phyloP scores from a whole-genome alignment of 2,888 invertebrate species.

The Colletes collaris region DNA sequence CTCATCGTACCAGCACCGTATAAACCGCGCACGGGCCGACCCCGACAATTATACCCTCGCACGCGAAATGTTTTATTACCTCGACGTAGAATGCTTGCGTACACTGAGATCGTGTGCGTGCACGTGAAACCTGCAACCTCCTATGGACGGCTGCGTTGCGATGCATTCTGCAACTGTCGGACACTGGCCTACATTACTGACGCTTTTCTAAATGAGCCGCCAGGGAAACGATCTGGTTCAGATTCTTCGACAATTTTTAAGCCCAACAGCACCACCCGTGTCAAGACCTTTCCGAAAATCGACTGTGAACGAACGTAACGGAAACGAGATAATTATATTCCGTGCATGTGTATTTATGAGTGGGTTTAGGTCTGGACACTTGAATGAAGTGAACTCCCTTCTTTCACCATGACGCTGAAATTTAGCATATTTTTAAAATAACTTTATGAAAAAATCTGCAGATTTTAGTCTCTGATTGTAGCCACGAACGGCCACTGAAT shows the following conservation, averaged over 20 bases:
- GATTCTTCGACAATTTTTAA: neutral
- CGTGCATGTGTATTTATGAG: no score
- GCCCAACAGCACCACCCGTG: no score
- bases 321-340: no score
- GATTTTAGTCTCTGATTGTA: no score
- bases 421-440: no score
- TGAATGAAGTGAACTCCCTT: no score
- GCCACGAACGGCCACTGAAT: no score
- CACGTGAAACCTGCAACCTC: conserved; percentile 2
- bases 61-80: conserved; percentile 82
- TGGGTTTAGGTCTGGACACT: no score
- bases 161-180: conserved; percentile 29
- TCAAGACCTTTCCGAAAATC: no score
- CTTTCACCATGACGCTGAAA: no score
- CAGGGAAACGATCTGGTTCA: neutral
- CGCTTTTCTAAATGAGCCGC: neutral
- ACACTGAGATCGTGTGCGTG: conserved; percentile 48
- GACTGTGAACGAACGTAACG: no score
- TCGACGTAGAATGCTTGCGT: conserved; percentile 69
- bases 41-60: conserved; percentile 82
- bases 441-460: no score
- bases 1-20: conserved; percentile 62
- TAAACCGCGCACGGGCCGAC: conserved; percentile 75
- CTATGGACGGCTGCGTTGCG: conserved; percentile 34
- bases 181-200: conserved; percentile 32